Percentiles rank a stretch among this genome's conserved stretches.
These are phyloP conservation scores for Epistrophe grossulariae DNA, from an alignment of 2,888 invertebrate genomes.

Conservation along the genomic window DNA sequence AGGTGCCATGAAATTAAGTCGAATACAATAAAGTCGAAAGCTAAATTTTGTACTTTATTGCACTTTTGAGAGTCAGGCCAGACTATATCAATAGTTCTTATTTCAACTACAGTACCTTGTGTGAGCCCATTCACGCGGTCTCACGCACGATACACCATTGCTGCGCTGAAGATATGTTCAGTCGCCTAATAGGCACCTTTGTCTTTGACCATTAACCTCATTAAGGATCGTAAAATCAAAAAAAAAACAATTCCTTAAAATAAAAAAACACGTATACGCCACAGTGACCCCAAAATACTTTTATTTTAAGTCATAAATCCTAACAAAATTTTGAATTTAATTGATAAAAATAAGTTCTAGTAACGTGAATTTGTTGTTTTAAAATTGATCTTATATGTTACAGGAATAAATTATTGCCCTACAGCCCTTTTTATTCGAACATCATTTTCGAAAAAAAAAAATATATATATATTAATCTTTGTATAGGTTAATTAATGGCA, in stretches of 20 bases:
- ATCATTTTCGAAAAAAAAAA: not conserved
- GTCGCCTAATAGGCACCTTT: too few species aligned
- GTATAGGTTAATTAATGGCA: constrained; percentile 45
- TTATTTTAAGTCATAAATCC: not conserved
- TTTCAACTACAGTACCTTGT: too few species aligned
- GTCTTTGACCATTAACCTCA: too few species aligned
- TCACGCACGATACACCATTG: too few species aligned
- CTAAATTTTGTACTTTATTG: too few species aligned
- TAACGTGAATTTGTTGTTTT: not conserved
- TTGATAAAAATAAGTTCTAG: not conserved
- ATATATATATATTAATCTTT: not conserved
- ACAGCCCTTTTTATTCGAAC: not conserved
- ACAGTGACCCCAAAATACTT: not conserved
- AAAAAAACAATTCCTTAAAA: not conserved
- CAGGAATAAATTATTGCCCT: not conserved
- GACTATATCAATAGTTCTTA: too few species aligned
- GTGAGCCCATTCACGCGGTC: too few species aligned
- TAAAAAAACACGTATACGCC: not conserved
- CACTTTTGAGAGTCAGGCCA: too few species aligned
- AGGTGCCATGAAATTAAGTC: too few species aligned
- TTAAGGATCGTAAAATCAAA: too few species aligned
- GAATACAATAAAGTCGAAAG: too few species aligned
- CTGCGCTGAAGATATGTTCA: too few species aligned
- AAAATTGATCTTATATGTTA: not conserved
- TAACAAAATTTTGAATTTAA: not conserved